Percentiles rank a stretch among this genome's conserved stretches.
phyloP scores from a whole-genome alignment of 2,797 vertebrate species.

The Cuniculus paca region DNA sequence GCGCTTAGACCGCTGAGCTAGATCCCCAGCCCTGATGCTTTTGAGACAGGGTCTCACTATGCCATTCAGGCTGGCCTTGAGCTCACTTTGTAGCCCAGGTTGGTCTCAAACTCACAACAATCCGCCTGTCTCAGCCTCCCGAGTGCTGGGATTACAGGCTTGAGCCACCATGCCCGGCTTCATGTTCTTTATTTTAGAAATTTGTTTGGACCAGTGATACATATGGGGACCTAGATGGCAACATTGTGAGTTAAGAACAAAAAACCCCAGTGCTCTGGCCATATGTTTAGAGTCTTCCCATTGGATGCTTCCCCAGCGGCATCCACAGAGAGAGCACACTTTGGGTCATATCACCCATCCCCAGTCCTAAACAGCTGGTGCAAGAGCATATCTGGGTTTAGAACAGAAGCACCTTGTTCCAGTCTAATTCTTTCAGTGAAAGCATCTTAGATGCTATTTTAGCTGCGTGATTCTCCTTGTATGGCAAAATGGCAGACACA shows the following conservation, averaged over 20 bases:
- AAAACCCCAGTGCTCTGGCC: background rate
- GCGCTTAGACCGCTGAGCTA: too few species aligned
- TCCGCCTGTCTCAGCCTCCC: too few species aligned
- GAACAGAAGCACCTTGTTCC: background rate
- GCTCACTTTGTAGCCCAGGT: too few species aligned
- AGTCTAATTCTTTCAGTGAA: background rate
- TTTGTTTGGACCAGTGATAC: background rate
- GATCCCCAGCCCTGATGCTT: too few species aligned
- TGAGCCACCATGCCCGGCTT: too few species aligned
- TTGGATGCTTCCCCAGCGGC: background rate
- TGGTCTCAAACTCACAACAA: too few species aligned
- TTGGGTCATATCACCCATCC: background rate
- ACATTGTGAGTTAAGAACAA: background rate
- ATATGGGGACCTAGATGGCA: background rate
- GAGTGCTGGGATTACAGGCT: too few species aligned
- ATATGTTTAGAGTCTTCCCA: background rate
- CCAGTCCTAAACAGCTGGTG: background rate
- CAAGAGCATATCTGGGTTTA: background rate
- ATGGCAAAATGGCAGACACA: background rate
- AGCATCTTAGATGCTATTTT: background rate
- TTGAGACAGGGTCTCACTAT: too few species aligned
- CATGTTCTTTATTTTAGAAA: background rate
- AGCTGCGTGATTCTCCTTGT: background rate
- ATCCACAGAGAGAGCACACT: background rate
- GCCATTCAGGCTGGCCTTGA: too few species aligned